A percentile compares a stretch with the other conserved stretches of the same genome.
phyloP scores from a whole-genome alignment of 2,113 vertebrate genomes.

The Sarotherodon lohbergeri region DNA sequence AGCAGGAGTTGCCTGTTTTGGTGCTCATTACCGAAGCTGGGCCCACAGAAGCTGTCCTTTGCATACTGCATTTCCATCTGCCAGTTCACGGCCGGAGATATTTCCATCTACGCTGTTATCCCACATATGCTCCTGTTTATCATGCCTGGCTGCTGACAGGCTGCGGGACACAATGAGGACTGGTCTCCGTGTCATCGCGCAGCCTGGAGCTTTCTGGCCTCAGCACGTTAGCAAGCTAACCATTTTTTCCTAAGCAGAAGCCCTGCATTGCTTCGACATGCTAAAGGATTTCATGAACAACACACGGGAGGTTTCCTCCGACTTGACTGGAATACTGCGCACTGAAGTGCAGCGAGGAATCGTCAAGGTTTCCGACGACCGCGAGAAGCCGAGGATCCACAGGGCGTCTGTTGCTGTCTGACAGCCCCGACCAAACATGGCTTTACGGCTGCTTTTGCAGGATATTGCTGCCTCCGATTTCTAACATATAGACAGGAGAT shows the following conservation, averaged over 20 bases:
- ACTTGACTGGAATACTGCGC: constrained; percentile 20
- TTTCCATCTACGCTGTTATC: not conserved
- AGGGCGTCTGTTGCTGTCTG: constrained; percentile 31
- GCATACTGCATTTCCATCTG: constrained; percentile 18
- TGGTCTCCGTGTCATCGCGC: constrained; percentile 6
- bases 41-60: not conserved
- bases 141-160: not conserved
- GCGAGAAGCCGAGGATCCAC: constrained; percentile 17
- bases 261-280: not conserved
- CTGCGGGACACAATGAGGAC: constrained; percentile 13
- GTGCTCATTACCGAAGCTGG: not conserved
- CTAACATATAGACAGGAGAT: not conserved
- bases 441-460: not conserved
- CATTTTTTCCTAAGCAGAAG: not conserved
- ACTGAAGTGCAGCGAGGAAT: constrained; percentile 9
- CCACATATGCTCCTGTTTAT: not conserved
- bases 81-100: not conserved
- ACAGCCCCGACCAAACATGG: not conserved
- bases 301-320: not conserved
- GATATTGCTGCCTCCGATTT: not conserved
- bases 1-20: not conserved
- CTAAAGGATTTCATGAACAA: not conserved
- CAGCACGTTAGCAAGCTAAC: not conserved
- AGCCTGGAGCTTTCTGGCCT: not conserved
- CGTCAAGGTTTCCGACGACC: not conserved